These are phyloP conservation scores for Myripristis jacobus DNA, from an alignment of 2,797 vertebrate species.

Conservation along the genomic window DNA sequence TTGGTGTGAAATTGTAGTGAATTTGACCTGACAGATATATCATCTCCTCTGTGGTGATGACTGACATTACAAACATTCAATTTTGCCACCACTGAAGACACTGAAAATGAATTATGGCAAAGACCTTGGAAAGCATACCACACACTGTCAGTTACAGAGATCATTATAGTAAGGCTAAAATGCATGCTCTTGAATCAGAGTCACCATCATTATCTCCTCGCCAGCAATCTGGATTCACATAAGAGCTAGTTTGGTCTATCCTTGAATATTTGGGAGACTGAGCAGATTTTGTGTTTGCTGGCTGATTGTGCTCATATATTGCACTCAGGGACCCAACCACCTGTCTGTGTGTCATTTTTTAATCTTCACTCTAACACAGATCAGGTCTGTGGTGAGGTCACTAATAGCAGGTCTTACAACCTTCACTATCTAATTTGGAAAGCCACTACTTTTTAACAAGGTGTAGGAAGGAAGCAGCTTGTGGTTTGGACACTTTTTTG, in stretches of 20 bases:
- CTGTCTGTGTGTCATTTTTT: constrained; percentile 20
- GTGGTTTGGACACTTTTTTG: constrained; percentile 10
- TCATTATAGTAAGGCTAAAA: background rate
- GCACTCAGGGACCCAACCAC: constrained; percentile 26
- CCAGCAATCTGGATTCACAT: background rate
- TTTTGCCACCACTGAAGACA: background rate
- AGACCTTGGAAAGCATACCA: background rate
- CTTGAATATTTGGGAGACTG: background rate
- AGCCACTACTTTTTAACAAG: constrained; percentile 42
- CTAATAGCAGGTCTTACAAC: constrained; percentile 51
- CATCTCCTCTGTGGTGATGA: no score
- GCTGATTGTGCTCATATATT: constrained; percentile 30
- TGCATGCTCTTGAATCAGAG: background rate
- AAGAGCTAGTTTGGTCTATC: background rate
- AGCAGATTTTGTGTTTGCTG: constrained; percentile 30
- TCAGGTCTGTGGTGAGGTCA: constrained; percentile 47
- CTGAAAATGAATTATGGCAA: background rate
- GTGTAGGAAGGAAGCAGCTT: constrained; percentile 24
- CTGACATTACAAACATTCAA: background rate
- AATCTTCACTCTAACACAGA: constrained; percentile 35
- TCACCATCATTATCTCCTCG: background rate
- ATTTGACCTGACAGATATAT: no score
- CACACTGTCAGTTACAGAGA: background rate
- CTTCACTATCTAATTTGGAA: constrained; percentile 50
- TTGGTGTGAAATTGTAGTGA: background rate